These are phyloP conservation scores for Megalops cyprinoides DNA, from an alignment of 2,797 vertebrate species.

Conservation along the genomic window DNA sequence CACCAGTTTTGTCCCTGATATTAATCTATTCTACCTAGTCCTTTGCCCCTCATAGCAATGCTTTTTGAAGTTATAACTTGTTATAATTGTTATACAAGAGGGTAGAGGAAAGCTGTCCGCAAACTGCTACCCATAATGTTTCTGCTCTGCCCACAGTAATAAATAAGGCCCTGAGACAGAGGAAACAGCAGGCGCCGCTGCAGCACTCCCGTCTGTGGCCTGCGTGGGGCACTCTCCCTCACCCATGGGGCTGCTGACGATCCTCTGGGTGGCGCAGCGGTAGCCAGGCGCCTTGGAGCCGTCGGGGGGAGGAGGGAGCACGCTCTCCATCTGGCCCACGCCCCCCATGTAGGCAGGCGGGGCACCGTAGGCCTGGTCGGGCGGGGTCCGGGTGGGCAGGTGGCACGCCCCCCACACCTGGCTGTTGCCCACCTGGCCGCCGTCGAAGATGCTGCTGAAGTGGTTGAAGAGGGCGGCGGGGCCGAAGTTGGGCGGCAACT, in stretches of 20 bases:
- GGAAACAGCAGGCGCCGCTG: no score
- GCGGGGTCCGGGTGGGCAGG: conserved; percentile 85
- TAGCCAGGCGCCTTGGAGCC: conserved; percentile 96
- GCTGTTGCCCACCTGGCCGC: conserved; percentile 91
- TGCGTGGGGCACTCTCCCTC: conserved; percentile 59
- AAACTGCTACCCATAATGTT: no score
- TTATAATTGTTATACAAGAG: no score
- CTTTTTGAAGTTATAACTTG: no score
- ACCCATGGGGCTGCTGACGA: conserved; percentile 94
- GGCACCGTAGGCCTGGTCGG: conserved; percentile 87
- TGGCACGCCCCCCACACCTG: conserved; percentile 95
- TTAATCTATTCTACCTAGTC: no score
- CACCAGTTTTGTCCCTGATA: no score
- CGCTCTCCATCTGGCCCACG: conserved; percentile 82
- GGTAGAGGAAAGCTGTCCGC: no score
- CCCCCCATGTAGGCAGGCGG: conserved; percentile 86
- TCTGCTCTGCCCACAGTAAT: no score
- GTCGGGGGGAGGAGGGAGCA: conserved; percentile 75
- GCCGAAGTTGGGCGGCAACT: conserved; percentile 88
- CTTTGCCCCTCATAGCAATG: no score
- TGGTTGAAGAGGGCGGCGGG: conserved; percentile 92
- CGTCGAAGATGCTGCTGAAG: conserved; percentile 97
- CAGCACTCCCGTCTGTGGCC: background rate
- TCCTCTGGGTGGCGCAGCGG: conserved; percentile 88
- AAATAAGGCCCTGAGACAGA: no score